phyloP scores from a whole-genome alignment of 2,797 vertebrate species.

The Mormyrus proboscirostris region DNA sequence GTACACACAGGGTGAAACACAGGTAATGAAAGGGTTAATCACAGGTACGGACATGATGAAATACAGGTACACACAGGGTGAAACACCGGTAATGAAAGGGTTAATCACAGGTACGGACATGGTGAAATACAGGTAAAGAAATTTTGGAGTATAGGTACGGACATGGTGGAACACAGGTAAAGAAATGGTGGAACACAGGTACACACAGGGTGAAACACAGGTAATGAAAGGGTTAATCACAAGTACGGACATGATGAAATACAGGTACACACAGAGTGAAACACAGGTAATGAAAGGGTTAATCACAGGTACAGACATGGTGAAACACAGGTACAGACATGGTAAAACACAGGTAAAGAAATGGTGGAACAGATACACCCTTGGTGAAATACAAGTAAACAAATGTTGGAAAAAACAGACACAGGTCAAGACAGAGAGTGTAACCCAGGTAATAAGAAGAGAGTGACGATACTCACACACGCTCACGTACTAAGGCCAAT shows the following conservation, averaged over 20 bases:
- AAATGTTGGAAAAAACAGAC: neutral
- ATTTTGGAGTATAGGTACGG: neutral
- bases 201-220: neutral
- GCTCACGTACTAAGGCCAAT: neutral
- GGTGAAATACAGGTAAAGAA: neutral
- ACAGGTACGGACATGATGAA: neutral
- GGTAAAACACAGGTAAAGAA: neutral
- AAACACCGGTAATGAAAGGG: neutral
- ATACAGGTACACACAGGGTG: neutral
- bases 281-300: neutral
- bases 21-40: neutral
- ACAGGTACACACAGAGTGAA: neutral
- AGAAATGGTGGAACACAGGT: neutral
- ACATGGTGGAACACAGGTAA: neutral
- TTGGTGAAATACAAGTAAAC: neutral
- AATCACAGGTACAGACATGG: neutral
- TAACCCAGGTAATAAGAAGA: neutral
- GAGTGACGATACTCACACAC: neutral
- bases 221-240: neutral
- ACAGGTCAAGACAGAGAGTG: neutral
- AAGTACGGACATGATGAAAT: neutral
- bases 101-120: neutral
- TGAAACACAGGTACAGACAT: neutral
- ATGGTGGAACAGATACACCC: neutral
- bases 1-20: neutral